Base-by-base conservation (phyloP, 1,140 invertebrate genomes). In the Adelges cooleyi region DNA sequence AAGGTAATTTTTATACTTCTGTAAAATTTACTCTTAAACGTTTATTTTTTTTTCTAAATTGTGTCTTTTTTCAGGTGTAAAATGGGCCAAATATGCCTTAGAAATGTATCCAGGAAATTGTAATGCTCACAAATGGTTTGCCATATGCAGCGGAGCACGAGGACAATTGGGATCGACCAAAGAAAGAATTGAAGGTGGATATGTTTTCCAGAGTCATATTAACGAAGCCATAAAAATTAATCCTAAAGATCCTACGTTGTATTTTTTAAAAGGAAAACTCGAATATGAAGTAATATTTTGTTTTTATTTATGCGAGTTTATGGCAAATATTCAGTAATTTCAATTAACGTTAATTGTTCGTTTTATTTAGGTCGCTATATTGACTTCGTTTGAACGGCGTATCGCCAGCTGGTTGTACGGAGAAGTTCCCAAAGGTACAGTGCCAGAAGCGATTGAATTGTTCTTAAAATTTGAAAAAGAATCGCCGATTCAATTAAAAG, bases 91-190 rank as follows among this genome's bases (percentile, higher is more conserved):
- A 68, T 72, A 74, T 71, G 78, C 85, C 65, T 70, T 89, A 10
- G 71, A 77, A 66, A 53, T 82, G 3, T 76, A 82, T 67, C 71
- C 77, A 3, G 70, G 77, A 17, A 76, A 80, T 72, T 74, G 80
- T 1, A 79, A 87, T 71, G 77, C 82, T 27, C 86, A 89, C 72
- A 90, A 90, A 75, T 90, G 87, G 86, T 87, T 80, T 74, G 86
- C 86, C 9, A 85, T 89, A 51, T 78, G 86, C 1, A 70, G 87
- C 53, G 88, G 88, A 38, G 76, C 76, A 67, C 75, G 79, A 69
- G 80, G 80, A 42, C 79, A 85, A 42, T 82, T 78, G 73, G 72
- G 82, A 25, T 73, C 79, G 13, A 77, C 78, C 3, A 82, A 83
- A 71, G 85, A 86, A 51, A 86, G 82, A 76, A 84, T 91, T 53